Conservation (phyloP, 35 echinoderm and acorn worm species). For the Lytechinus pictus region DNA sequence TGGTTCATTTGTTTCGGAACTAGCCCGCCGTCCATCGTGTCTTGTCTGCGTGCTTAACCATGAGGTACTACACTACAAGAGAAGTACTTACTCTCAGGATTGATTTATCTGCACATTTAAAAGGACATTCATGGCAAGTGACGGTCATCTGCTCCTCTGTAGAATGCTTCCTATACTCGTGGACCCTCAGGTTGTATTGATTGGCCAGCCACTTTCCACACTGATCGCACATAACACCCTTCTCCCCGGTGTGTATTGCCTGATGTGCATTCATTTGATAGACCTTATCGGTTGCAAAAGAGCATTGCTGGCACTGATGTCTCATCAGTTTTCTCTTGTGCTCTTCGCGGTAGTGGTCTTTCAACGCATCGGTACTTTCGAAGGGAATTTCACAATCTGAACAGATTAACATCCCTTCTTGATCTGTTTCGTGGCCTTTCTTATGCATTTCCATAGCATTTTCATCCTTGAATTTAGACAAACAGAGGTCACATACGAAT, state of each 20-base stretch:
- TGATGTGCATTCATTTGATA: conserved; percentile 85
- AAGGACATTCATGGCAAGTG: conserved; percentile 60
- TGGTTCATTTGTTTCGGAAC: too few relatives aligned
- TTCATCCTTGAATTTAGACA: conserved; percentile 32
- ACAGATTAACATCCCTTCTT: background rate
- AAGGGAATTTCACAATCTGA: background rate
- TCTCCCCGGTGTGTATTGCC: conserved; percentile 69
- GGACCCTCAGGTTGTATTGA: conserved; percentile 89
- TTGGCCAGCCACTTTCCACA: conserved; percentile 87
- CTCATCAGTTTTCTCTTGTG: conserved; percentile 72
- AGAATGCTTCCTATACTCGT: conserved; percentile 73
- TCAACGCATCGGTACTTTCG: background rate
- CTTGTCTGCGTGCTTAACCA: too few relatives aligned
- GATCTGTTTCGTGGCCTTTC: background rate
- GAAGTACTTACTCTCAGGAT: conserved; percentile 71
- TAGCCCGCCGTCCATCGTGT: too few relatives aligned
- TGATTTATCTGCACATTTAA: conserved; percentile 80
- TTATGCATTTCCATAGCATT: background rate
- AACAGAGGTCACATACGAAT: conserved; percentile 35
- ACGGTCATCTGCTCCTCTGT: conserved; percentile 77
- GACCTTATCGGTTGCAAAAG: conserved; percentile 67
- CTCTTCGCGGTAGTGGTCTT: conserved; percentile 67
- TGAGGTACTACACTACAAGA: too few relatives aligned
- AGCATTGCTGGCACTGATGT: conserved; percentile 73
- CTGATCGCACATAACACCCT: conserved; percentile 78